A percentile compares a stretch with the other conserved stretches of the same genome.
Conservation (phyloP, 1,140 invertebrate species). For the Drosophila sp. region DNA sequence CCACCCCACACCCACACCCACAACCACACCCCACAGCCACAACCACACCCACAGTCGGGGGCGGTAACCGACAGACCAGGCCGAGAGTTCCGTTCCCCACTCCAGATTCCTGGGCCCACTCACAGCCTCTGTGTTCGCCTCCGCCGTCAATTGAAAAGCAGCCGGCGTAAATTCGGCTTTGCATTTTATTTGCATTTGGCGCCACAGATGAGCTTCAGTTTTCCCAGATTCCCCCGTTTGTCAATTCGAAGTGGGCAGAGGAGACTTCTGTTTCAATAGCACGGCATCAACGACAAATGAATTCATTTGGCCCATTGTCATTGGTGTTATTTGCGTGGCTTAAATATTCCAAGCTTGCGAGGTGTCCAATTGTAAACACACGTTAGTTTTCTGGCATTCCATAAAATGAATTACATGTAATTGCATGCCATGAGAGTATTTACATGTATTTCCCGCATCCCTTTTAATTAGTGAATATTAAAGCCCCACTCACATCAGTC, state of each 20-base stretch:
- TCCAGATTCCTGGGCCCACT: constrained; percentile 5
- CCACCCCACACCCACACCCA: background rate
- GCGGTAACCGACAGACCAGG: background rate
- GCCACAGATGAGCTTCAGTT: constrained; percentile 49
- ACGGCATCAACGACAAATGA: constrained; percentile 38
- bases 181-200: constrained; percentile 66
- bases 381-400: background rate
- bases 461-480: no score
- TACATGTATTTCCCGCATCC: background rate
- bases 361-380: constrained; percentile 21
- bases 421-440: background rate
- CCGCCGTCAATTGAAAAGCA: constrained; percentile 60
- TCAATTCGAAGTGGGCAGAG: background rate
- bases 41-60: background rate
- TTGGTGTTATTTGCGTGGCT: constrained; percentile 54
- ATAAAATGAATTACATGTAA: background rate
- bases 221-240: constrained; percentile 22
- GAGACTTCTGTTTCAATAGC: constrained; percentile 66
- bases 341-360: constrained; percentile 47
- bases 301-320: constrained; percentile 52
- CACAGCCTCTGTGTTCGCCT: constrained; percentile 17
- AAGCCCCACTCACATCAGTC: no score
- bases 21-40: constrained; percentile 18
- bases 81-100: constrained; percentile 10
- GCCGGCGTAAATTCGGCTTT: constrained; percentile 71